Percentiles rank a stretch among this genome's conserved stretches.
phyloP scores from a whole-genome alignment of 2,888 invertebrate species.

The Acronicta psi region DNA sequence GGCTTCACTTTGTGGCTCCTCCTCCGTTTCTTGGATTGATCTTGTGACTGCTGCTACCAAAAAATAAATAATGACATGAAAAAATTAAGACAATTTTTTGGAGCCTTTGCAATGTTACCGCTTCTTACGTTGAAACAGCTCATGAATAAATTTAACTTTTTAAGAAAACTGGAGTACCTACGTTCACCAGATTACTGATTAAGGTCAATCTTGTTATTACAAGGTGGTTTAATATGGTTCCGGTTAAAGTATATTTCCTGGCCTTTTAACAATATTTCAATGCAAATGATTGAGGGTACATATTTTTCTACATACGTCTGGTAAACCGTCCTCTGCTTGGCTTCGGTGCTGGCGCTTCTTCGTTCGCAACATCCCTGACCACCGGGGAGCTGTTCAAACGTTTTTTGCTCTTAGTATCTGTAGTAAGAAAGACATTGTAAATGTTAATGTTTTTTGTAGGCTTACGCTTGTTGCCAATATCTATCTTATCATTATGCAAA shows the following conservation, averaged over 20 bases:
- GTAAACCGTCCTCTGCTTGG: conserved; percentile 80
- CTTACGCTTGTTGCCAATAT: neutral
- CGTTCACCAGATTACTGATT: conserved; percentile 24
- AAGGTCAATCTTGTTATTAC: conserved; percentile 15
- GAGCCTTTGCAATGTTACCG: neutral
- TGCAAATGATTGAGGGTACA: too few relatives aligned
- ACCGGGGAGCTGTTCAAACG: conserved; percentile 74
- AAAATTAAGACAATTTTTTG: neutral
- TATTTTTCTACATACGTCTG: conserved; percentile 74
- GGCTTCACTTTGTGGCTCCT: conserved; percentile 71
- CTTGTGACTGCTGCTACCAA: conserved; percentile 70
- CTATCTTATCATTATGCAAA: too few relatives aligned
- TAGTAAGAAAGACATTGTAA: conserved; percentile 8
- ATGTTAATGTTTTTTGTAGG: neutral
- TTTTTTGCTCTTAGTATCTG: conserved; percentile 52
- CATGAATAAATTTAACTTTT: neutral
- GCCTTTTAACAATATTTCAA: neutral
- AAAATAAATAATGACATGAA: neutral
- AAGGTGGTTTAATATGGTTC: conserved; percentile 2
- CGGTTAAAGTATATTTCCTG: conserved; percentile 1
- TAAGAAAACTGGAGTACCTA: neutral
- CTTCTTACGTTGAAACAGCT: neutral
- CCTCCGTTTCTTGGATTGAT: conserved; percentile 74
- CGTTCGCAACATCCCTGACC: conserved; percentile 71
- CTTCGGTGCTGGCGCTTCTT: conserved; percentile 75